Evolutionary conservation across 2,797 vertebrate genomes (phyloP), one percentile per base, ranked within the genome.

Genomic region (Pachyuromys duprasi): DNA sequence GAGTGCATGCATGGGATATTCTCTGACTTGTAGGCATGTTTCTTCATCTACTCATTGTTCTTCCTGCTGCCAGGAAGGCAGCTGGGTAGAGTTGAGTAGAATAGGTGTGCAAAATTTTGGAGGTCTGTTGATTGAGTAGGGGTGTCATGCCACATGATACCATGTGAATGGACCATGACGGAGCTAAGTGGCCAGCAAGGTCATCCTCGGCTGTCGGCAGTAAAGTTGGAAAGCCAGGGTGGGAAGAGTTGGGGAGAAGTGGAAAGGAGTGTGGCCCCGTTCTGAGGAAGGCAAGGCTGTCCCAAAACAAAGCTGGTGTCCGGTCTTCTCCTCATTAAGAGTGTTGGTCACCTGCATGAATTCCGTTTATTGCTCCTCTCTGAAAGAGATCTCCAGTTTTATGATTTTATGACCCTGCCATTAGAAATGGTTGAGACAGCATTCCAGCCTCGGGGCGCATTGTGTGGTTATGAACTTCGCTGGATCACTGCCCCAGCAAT

Each of bases 401-500:
- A 97, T 96, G 91, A 98, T 98, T 98, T 98, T 98, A 98, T 97
- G 98, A 95, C 98, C 97, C 98, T 96, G 95, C 98, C 97, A 98
- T 98, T 98, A 98, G 95, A 96, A 97, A 98, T 95, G 90, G 80
- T 70, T 87, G 81, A 87, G 91, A 97, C 57, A 86, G 97, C 98
- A 98, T 98, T 98, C 98, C 97, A 96, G 98, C 98, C 98, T 97
- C 97, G 94, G 98, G 98, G 98, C 97, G 96, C 84, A 12, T 97
- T 98, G 97, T 97, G 97, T 97, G 97, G 97, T 98, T 98, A 98
- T 98, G 97, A 98, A 98, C 97, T 98, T 97, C 97, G 98, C 98
- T 98, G 98, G 98, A 98, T 98, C 98, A 97, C 96, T 97, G 95
- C 97, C 97, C 97, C 96, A 96, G 98, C 98, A 97, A 97, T 98